Conservation (phyloP, 2,797 vertebrate species). For the Menidia menidia region DNA sequence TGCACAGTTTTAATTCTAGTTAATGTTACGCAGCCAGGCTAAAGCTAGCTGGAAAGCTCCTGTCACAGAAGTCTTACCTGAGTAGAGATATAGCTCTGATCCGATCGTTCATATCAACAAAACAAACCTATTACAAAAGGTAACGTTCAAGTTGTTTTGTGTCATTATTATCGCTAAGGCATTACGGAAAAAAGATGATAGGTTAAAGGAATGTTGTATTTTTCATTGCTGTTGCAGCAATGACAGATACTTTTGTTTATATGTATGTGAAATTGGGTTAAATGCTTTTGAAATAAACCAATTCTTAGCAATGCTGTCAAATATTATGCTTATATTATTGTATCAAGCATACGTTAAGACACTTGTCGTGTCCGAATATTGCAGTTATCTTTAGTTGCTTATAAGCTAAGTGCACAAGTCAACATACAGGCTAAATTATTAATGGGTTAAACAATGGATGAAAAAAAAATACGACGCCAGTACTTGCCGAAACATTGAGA, state of each 20-base stretch:
- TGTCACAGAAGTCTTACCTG: conserved; percentile 7
- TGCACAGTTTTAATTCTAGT: background rate
- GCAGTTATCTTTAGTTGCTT: background rate
- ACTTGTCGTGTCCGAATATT: background rate
- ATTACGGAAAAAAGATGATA: background rate
- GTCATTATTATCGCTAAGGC: background rate
- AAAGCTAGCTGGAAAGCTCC: conserved; percentile 32
- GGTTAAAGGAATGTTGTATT: too few species aligned
- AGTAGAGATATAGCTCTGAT: background rate
- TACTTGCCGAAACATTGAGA: too few species aligned
- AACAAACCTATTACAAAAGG: too few species aligned
- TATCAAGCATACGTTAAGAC: background rate
- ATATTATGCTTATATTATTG: too few species aligned
- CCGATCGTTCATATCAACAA: background rate
- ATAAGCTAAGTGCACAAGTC: too few species aligned
- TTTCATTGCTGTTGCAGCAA: too few species aligned
- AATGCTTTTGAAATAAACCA: background rate
- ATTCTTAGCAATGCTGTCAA: background rate
- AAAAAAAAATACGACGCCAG: background rate
- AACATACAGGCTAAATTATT: too few species aligned
- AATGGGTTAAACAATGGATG: background rate
- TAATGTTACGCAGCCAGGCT: background rate
- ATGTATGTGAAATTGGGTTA: background rate
- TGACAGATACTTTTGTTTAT: too few species aligned
- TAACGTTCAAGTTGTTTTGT: background rate